Percentiles rank a stretch among this genome's conserved stretches.
These are phyloP conservation scores for Montifringilla adamsi DNA, from an alignment of 2,113 vertebrate species.

Conservation along the genomic window DNA sequence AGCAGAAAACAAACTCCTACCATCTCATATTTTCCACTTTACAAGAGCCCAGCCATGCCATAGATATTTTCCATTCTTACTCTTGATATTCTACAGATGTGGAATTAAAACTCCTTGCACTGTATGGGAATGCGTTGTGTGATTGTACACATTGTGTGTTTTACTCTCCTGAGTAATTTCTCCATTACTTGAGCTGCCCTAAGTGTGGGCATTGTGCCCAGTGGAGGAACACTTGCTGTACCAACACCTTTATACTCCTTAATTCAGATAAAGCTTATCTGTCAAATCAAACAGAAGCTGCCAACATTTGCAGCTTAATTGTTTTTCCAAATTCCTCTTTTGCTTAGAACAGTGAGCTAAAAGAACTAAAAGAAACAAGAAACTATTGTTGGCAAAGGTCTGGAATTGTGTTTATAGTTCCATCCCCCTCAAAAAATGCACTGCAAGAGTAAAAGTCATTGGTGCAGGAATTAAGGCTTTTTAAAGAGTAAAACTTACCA, in stretches of 20 bases:
- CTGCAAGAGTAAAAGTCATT: not conserved
- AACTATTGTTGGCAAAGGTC: not conserved
- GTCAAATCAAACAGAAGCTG: conserved; percentile 14
- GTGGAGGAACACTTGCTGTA: not conserved
- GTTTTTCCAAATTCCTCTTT: not conserved
- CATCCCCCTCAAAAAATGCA: not conserved
- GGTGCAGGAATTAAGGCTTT: not conserved
- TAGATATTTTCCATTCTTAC: conserved; percentile 26
- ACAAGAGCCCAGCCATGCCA: not conserved
- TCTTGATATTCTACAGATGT: conserved; percentile 28
- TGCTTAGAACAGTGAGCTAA: not conserved
- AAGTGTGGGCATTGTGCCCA: not conserved
- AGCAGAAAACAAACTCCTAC: conserved; percentile 3
- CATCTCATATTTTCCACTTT: conserved; percentile 13
- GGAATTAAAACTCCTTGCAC: not conserved
- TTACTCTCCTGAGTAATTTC: not conserved
- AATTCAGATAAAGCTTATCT: conserved; percentile 19
- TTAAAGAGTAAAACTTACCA: not conserved
- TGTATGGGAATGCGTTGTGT: not conserved
- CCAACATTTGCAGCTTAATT: not conserved
- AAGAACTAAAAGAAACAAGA: not conserved
- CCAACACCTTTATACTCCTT: not conserved
- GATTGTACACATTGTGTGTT: not conserved
- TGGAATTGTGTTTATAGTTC: not conserved
- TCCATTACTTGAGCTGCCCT: not conserved